phyloP scores from a whole-genome alignment of 2,113 vertebrate species.

The Dicaeum eximium region DNA sequence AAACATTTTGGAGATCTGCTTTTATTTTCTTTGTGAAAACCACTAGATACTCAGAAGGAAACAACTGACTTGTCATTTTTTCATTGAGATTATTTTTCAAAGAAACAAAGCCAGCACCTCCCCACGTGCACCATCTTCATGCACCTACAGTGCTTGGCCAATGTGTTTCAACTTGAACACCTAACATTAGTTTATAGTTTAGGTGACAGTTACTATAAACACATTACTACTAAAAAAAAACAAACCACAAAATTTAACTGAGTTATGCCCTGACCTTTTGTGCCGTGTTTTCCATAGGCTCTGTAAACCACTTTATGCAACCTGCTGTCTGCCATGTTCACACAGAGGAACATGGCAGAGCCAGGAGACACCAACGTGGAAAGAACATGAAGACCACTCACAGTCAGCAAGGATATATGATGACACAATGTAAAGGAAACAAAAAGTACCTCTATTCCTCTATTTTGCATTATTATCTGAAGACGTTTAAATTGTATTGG shows the following conservation, averaged over 20 bases:
- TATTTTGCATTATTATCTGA: not conserved
- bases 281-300: fast-evolving
- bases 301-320: not conserved
- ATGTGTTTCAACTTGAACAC: not conserved
- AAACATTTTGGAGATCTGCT: not conserved
- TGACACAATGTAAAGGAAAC: not conserved
- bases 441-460: not conserved
- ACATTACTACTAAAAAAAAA: not conserved
- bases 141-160: not conserved
- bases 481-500: not conserved
- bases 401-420: not conserved
- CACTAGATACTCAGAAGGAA: not conserved
- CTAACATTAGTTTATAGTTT: not conserved
- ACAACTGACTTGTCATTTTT: not conserved
- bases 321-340: not conserved
- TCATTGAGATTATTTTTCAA: not conserved
- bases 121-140: not conserved
- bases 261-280: not conserved
- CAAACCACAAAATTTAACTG: not conserved
- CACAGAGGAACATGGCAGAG: not conserved
- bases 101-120: not conserved
- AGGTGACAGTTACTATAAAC: not conserved
- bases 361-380: fast-evolving
- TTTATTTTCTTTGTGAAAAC: not conserved
- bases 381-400: not conserved